Evolutionary conservation across 1,140 invertebrate species (phyloP), one percentile per base, ranked within the genome.

Genomic region (Bombus superbus): DNA sequence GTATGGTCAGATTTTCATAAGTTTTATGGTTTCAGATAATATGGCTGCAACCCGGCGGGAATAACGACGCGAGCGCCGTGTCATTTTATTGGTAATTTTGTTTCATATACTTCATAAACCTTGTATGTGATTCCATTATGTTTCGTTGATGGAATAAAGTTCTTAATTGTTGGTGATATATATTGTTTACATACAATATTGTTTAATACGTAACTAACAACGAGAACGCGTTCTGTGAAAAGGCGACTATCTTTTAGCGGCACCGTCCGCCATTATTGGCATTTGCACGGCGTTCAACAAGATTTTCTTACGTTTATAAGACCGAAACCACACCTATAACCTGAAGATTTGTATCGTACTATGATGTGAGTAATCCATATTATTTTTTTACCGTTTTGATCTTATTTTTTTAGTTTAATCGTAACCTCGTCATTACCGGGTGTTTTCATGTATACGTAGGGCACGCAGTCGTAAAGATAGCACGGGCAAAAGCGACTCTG

Each of bases 381-480:
- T 66, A 8, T 28, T 69, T 79, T 13, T 22, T 25, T 0, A 5
- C 4, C 22, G 4, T 69, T 57, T 38, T 32, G 2, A 11, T 32
- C 4, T 2, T 13, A 18, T 35, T 71, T n/a, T 40, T 53, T 59
- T 25, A 10, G 18, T 44, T 66, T 73, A 53, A 62, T 53, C 2
- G 22, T 83, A 80, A 42, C 28, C 35, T 75, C 28, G 9, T 69
- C n/a, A 25, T 18, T 32, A 44, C 57, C 68, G 68, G 64, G 44
- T 88, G 80, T 90, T 81, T 81, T 86, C 25, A 62, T 85, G 35
- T 66, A 42, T 18, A 42, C 57, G n/a, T 25, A 97, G 96, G 96
- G 96, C 96, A 88, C 95, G 96, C 81, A 97, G 96, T 92, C 95
- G 96, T 90, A 96, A 96, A 68, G 95, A 95, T 69, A 95, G 94